These are phyloP conservation scores for Rhinogobius similis DNA, from an alignment of 2,113 vertebrate species.

Conservation along the genomic window DNA sequence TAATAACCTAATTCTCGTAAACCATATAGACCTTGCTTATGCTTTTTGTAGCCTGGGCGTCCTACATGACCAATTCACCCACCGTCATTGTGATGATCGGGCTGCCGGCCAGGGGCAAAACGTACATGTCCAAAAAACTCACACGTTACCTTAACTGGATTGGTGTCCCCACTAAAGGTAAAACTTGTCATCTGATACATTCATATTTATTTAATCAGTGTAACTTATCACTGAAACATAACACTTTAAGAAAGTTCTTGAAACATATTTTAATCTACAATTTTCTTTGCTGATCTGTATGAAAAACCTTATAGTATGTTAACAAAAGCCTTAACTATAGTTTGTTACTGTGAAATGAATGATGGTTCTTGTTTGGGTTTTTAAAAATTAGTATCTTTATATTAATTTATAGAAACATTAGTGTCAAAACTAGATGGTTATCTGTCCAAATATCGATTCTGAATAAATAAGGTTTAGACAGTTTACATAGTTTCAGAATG, in stretches of 20 bases:
- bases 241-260: not conserved
- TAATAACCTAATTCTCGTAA: not conserved
- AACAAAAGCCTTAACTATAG: not conserved
- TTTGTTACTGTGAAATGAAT: not conserved
- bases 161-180: slow-evolving; percentile 96
- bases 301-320: not conserved
- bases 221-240: not conserved
- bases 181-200: not conserved
- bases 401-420: no score
- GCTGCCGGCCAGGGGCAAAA: slow-evolving; percentile 89
- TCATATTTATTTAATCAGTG: not conserved
- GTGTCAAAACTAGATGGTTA: not conserved
- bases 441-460: no score
- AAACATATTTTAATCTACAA: not conserved
- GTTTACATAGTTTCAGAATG: no score
- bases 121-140: slow-evolving; percentile 96
- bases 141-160: slow-evolving; percentile 99
- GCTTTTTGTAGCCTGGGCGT: slow-evolving; percentile 87
- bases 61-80: slow-evolving; percentile 97
- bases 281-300: not conserved
- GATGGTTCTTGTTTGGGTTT: not conserved
- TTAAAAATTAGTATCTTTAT: no score
- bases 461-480: no score
- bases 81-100: slow-evolving; percentile 98
- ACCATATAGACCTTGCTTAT: not conserved